These are phyloP conservation scores for Drosophila bocki DNA, from an alignment of 1,140 invertebrate species.

Conservation along the genomic window DNA sequence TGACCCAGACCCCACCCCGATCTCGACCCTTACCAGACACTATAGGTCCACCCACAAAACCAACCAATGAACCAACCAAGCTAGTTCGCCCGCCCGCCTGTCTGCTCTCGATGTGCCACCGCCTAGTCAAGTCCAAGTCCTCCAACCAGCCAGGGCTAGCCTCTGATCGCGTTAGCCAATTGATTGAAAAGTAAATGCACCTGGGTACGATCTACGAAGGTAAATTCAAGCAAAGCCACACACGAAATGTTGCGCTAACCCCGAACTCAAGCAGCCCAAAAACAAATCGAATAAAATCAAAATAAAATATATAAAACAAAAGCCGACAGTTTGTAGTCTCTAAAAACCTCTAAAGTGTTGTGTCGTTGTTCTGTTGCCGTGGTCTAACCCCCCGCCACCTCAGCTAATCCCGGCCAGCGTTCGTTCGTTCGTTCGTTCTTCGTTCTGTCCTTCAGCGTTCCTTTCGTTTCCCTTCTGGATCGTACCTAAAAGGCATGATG, in stretches of 20 bases:
- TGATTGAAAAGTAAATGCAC: constrained; percentile 56
- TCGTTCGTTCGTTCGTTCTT: constrained; percentile 23
- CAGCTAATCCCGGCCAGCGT: constrained; percentile 55
- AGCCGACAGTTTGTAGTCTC: constrained; percentile 75
- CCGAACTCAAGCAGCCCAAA: constrained; percentile 65
- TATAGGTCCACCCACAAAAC: constrained; percentile 29
- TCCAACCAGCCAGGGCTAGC: constrained; percentile 29
- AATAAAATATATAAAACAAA: constrained; percentile 6
- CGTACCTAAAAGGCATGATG: constrained; percentile 83
- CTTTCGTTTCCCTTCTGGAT: constrained; percentile 81
- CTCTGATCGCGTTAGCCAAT: constrained; percentile 53
- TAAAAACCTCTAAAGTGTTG: constrained; percentile 66
- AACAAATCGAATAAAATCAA: constrained; percentile 21
- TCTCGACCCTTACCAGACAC: constrained; percentile 10
- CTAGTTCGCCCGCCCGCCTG: constrained; percentile 64
- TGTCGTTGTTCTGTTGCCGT: constrained; percentile 46
- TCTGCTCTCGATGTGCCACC: constrained; percentile 66
- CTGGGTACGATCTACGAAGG: constrained; percentile 85
- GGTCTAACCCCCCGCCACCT: constrained; percentile 35
- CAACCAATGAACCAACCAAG: constrained; percentile 52
- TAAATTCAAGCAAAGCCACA: constrained; percentile 74
- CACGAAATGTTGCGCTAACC: constrained; percentile 78
- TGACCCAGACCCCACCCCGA: not conserved
- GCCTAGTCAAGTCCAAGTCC: constrained; percentile 47
- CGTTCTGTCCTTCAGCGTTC: constrained; percentile 49